Evolutionary conservation across 2,797 vertebrate species (phyloP), one percentile per base, ranked within the genome.

Genomic region (Sebastes nivosus): DNA sequence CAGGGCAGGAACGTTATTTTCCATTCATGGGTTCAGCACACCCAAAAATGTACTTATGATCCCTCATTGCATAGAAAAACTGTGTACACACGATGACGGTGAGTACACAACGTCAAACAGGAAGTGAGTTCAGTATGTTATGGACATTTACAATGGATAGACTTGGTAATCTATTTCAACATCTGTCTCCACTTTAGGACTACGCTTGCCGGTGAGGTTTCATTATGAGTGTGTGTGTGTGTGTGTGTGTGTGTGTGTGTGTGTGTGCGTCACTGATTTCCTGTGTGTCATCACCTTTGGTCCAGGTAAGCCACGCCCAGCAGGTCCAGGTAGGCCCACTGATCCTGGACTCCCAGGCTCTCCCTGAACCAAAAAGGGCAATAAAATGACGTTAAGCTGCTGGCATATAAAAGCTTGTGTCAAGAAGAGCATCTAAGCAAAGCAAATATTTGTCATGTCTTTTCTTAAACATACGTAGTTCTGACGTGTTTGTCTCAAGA

Each of bases 261-360:
- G 16, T 50, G 42, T 20, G 42, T 18, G 42, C 7, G 3, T 2
- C 14, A 42, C 6, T 18, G 22, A 55, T 16, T 25, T 8, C 13
- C 18, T 38, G 16, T 2, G 1, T 22, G 16, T n/a, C 2, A 14
- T 82, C 79, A 98, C 97, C 96, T 98, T 98, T 84, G 95, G 46
- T 73, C 98, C 97, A 71, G 95, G 88, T 77, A 95, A 89, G 57
- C 97, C 96, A 46, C 46, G 89, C 24, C 97, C 84, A 8, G 94
- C 90, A 52, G 92, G 60, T 77, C 97, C 97, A 52, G 96, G 79
- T 6, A 89, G 57, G 34, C 97, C 97, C 83, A 90, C 75, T 38
- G 81, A 89, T 57, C 97, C 97, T 55, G 72, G 85, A 58, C 89
- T 90, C 32, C 97, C 97, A 0, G 87, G 95, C 29, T 97, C 97